These are phyloP conservation scores for Emydura subglobosa DNA, from an alignment of 2,113 vertebrate genomes.

Conservation along the genomic window DNA sequence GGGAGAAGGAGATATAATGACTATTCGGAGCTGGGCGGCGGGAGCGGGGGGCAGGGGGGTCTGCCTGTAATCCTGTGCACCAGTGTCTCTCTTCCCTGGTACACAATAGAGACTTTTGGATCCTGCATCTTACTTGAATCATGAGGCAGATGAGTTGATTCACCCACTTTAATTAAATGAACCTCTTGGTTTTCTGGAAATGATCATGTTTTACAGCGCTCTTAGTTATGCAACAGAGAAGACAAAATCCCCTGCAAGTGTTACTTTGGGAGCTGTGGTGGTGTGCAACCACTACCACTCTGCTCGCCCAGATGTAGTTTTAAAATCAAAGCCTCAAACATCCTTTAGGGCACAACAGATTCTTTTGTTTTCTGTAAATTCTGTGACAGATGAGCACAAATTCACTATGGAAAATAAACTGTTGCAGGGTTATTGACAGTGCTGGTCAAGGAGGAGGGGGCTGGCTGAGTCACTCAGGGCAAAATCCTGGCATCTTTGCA, in stretches of 20 bases:
- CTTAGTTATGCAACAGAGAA: not conserved
- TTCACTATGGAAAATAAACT: not conserved
- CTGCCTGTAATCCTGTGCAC: not conserved
- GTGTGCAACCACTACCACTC: not conserved
- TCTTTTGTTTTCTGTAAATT: not conserved
- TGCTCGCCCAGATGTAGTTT: not conserved
- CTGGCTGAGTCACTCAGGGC: not conserved
- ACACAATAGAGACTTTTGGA: not conserved
- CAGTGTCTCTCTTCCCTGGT: not conserved
- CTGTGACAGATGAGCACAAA: not conserved
- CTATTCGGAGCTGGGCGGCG: not conserved
- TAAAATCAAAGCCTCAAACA: not conserved
- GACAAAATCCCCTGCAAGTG: not conserved
- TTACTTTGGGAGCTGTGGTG: not conserved
- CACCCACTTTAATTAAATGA: not conserved
- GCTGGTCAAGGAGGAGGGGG: not conserved
- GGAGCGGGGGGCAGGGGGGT: too few species aligned
- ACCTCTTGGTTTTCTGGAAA: not conserved
- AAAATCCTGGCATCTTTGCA: not conserved
- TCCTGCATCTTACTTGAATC: not conserved
- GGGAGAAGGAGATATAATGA: not conserved
- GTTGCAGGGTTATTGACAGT: not conserved
- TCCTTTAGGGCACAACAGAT: not conserved
- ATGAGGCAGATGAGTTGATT: not conserved
- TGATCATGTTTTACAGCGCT: not conserved